Conservation (phyloP, 2,888 invertebrate genomes). For the Aethes cnicana region DNA sequence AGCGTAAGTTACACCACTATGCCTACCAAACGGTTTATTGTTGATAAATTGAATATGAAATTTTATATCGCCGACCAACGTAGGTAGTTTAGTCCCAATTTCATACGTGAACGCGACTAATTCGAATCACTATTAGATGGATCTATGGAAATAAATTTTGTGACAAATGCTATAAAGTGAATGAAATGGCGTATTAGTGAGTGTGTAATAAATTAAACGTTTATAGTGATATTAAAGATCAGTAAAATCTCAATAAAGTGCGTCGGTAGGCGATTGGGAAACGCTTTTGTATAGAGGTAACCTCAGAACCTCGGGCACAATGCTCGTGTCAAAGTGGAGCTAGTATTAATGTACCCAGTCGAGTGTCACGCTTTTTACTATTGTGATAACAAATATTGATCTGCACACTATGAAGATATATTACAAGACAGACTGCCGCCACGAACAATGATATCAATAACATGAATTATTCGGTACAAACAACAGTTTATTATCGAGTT, state of each 20-base stretch:
- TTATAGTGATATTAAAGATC: conserved; percentile 73
- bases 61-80: conserved; percentile 15
- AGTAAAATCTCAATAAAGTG: conserved; percentile 71
- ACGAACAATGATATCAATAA: conserved; percentile 23
- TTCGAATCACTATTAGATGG: conserved; percentile 67
- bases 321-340: neutral
- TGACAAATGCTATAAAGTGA: conserved; percentile 65
- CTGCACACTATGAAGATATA: no score
- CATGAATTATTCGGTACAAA: conserved; percentile 17
- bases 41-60: conserved; percentile 21
- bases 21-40: conserved; percentile 3
- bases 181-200: conserved; percentile 72
- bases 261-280: conserved; percentile 57
- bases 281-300: conserved; percentile 35
- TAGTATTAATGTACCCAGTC: no score
- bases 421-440: neutral
- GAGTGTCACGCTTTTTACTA: no score
- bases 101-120: conserved; percentile 66
- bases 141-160: conserved; percentile 66
- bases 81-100: conserved; percentile 31
- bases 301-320: conserved; percentile 5
- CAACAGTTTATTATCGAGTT: conserved; percentile 16
- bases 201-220: conserved; percentile 70
- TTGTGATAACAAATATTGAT: no score
- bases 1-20: neutral